These are phyloP conservation scores for Meghimatium bilineatum DNA, from an alignment of 2,888 invertebrate species.

Conservation along the genomic window DNA sequence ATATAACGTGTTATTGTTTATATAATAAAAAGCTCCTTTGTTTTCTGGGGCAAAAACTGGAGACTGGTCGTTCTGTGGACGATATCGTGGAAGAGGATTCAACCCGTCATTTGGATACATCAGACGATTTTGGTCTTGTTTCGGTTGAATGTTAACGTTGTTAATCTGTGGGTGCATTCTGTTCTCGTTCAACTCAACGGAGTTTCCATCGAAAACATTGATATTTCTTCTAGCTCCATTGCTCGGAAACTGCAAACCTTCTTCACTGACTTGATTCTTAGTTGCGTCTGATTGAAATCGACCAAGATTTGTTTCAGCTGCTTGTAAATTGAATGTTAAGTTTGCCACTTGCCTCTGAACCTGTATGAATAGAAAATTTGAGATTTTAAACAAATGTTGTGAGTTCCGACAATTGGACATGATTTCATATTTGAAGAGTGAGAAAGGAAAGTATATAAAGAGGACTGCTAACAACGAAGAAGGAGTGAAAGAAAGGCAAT, in stretches of 20 bases:
- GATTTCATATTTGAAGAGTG: too few relatives aligned
- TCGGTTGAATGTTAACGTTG: not conserved
- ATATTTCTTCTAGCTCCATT: not conserved
- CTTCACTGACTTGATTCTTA: not conserved
- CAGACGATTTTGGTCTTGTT: not conserved
- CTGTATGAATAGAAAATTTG: conserved; percentile 28
- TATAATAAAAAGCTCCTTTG: not conserved
- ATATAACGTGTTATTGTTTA: not conserved
- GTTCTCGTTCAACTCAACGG: not conserved
- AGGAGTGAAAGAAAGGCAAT: too few relatives aligned
- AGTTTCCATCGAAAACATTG: not conserved
- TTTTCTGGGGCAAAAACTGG: not conserved
- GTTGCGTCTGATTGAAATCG: not conserved
- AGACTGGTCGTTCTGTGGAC: not conserved
- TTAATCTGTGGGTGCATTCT: not conserved
- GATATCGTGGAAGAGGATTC: conserved; percentile 32
- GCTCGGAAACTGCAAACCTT: not conserved
- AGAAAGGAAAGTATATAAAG: too few relatives aligned
- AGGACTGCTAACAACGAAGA: too few relatives aligned
- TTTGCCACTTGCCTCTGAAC: conserved; percentile 39
- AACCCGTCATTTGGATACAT: conserved; percentile 19
- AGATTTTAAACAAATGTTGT: too few relatives aligned
- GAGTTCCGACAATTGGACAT: too few relatives aligned
- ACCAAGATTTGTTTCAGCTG: not conserved
- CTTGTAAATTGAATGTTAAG: conserved; percentile 27